Evolutionary conservation across 2,888 invertebrate species (phyloP).

Genomic region (Linnaemya tessellans): DNA sequence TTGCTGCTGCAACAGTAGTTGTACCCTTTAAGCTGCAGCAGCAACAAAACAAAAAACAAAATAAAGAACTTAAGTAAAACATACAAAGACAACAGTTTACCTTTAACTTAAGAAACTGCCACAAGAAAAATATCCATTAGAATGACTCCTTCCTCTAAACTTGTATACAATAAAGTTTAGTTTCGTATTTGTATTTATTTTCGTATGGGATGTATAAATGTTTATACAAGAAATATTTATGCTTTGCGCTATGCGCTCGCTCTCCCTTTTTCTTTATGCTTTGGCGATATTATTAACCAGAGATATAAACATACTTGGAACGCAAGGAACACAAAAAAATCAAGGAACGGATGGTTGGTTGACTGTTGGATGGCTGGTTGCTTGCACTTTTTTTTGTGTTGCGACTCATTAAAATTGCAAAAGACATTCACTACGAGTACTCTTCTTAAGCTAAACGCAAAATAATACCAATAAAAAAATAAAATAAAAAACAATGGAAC

Average conservation of each 20-base stretch:
- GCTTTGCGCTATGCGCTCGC: conserved; percentile 56
- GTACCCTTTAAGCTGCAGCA: conserved; percentile 45
- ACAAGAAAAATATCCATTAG: conserved; percentile 54
- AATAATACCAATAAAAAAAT: conserved; percentile 30
- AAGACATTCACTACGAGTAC: conserved; percentile 66
- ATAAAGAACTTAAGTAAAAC: neutral
- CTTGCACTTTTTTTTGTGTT: conserved; percentile 33
- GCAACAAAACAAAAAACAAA: neutral
- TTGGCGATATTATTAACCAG: conserved; percentile 35
- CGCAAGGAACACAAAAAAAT: neutral
- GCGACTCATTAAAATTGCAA: conserved; percentile 72
- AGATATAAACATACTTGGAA: conserved; percentile 27
- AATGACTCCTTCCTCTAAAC: conserved; percentile 32
- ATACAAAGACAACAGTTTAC: conserved; percentile 49
- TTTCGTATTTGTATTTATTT: conserved; percentile 7
- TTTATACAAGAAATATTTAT: conserved; percentile 61
- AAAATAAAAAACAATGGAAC: conserved; percentile 3
- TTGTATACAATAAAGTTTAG: neutral
- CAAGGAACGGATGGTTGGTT: conserved; percentile 43
- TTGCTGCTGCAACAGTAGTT: conserved; percentile 50
- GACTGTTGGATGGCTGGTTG: conserved; percentile 44
- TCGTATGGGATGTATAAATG: conserved; percentile 21
- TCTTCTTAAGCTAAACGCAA: conserved; percentile 58
- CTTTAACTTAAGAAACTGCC: conserved; percentile 55
- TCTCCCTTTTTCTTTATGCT: conserved; percentile 34